These are phyloP conservation scores for Petaurus breviceps DNA, from an alignment of 2,113 vertebrate genomes.

Conservation along the genomic window DNA sequence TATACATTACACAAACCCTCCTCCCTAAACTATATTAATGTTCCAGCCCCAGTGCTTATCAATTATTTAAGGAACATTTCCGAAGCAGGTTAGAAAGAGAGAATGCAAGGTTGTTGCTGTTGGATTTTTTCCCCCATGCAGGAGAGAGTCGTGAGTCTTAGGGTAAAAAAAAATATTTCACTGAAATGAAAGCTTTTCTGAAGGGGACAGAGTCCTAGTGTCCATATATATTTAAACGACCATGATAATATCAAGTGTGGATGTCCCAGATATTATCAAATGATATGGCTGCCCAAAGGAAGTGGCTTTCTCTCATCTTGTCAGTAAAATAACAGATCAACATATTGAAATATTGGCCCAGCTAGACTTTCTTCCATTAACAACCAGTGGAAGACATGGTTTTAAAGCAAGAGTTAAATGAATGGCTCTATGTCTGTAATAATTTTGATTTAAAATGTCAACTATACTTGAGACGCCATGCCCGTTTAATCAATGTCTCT, in stretches of 20 bases:
- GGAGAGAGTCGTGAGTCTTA: neutral
- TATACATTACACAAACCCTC: slow-evolving; percentile 63
- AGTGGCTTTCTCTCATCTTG: slow-evolving; percentile 55
- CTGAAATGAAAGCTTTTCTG: slow-evolving; percentile 29
- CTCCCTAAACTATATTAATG: slow-evolving; percentile 68
- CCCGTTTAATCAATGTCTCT: slow-evolving; percentile 87
- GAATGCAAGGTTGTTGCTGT: slow-evolving; percentile 27
- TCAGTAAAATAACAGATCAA: slow-evolving; percentile 82
- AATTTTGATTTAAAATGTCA: slow-evolving; percentile 87
- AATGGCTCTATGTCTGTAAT: slow-evolving; percentile 86
- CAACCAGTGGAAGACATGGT: slow-evolving; percentile 82
- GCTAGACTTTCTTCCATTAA: slow-evolving; percentile 84
- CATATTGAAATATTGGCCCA: slow-evolving; percentile 81
- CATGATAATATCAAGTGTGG: slow-evolving; percentile 54
- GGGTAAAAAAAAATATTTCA: slow-evolving; percentile 8
- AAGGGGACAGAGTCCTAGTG: neutral
- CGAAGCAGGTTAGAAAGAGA: slow-evolving; percentile 43
- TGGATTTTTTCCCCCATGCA: neutral
- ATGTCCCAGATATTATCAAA: slow-evolving; percentile 62
- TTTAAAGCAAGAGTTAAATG: slow-evolving; percentile 86
- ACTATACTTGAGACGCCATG: slow-evolving; percentile 86
- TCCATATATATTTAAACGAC: slow-evolving; percentile 7
- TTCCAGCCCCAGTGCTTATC: slow-evolving; percentile 53
- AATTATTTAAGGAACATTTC: slow-evolving; percentile 69
- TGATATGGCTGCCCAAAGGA: slow-evolving; percentile 61